Base-by-base conservation (phyloP, 2,888 invertebrate species). In the Spisula solida region DNA sequence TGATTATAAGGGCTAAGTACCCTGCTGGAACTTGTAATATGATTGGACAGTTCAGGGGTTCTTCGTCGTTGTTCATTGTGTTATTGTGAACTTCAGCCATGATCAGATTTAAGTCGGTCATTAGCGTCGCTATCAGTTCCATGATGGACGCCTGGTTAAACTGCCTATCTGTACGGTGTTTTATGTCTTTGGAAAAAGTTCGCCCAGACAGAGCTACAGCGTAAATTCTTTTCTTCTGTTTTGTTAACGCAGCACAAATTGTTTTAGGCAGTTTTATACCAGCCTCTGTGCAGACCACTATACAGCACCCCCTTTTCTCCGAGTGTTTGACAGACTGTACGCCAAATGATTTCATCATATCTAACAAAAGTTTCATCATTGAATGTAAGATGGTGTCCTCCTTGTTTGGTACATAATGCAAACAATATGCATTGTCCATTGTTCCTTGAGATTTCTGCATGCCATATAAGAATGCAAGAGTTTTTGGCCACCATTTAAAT, bases 281-380 rank as follows among this genome's bases (percentile, higher is more conserved):
- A 25, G 82, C 66, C 16, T 82, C 70, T 12, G 31, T 47, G 20
- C 82, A 82, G 1, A 82, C n/a, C 1, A 82, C 25, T 16, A 82
- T 70, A 70, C 82, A 82, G n/a, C 66, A 82, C 29, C 70, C 41
- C 47, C n/a, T 48, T 25, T 16, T 66, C 66, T 82, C 66, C 14
- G 20, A 18, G 34, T 70, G 66, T 31, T 25, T n/a, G 31, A 56
- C 70, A 14, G 25, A n/a, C n/a, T 60, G 41, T 47, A 66, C 70
- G 4, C 82, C 82, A 48, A 70, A 70, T 82, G 82, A 25, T 18
- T 70, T 56, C 66, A 82, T 47, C 82, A 82, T 82, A 4, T 82
- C 41, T 20, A 82, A 25, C 6, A 82, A 12, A 14, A 66, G 55
- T 34, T 41, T 81, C 60, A 60, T 81, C 34, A 81, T 34, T 0